phyloP scores from a whole-genome alignment of 53 echinoderm and acorn worm genomes.

The Paelopatides confundens region DNA sequence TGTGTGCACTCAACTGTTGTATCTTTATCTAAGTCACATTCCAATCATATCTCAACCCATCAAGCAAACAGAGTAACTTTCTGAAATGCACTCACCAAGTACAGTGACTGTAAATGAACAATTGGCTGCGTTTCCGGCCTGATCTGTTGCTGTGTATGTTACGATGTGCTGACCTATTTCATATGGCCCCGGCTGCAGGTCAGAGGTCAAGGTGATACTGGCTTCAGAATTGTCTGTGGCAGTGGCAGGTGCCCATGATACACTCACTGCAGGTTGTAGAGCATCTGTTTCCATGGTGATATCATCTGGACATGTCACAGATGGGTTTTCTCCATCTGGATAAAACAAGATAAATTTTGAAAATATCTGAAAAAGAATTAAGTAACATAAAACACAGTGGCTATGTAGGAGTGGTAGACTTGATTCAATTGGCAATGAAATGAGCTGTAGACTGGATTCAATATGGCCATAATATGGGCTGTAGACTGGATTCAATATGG shows the following conservation, averaged over 20 bases:
- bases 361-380: no score
- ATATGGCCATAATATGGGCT: no score
- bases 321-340: background rate
- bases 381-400: no score
- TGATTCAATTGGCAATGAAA: no score
- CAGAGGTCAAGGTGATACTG: background rate
- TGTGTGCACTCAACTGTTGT: no score
- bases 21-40: no score
- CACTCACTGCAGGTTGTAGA: background rate
- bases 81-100: background rate
- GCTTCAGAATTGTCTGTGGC: conserved; percentile 7
- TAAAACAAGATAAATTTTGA: background rate
- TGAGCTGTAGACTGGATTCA: no score
- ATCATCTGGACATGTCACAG: background rate
- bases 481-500: no score
- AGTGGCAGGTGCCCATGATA: background rate
- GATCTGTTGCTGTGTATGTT: background rate
- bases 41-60: no score
- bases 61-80: no score
- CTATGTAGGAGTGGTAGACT: no score
- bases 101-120: conserved; percentile 4
- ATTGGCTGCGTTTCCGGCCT: background rate
- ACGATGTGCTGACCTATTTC: conserved; percentile 17
- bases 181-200: conserved; percentile 19
- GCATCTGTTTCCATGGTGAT: background rate